These are phyloP conservation scores for Volucella bombylans DNA, from an alignment of 2,888 invertebrate genomes.

Conservation along the genomic window DNA sequence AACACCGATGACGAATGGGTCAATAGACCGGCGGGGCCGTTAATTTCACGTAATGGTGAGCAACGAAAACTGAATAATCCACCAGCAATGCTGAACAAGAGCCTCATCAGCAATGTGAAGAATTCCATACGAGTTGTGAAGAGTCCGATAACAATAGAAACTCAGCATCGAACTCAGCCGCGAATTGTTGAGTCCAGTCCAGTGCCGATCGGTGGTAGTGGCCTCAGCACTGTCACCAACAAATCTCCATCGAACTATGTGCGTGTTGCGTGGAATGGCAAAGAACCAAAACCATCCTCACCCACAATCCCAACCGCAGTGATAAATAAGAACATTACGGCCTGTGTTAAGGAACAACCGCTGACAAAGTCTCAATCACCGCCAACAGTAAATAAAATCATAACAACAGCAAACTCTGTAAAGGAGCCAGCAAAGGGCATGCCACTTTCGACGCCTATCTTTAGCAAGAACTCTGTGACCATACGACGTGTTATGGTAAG, in stretches of 20 bases:
- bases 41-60: conserved; percentile 68
- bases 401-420: conserved; percentile 23
- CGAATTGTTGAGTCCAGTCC: conserved; percentile 28
- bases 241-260: conserved; percentile 37
- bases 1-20: conserved; percentile 76
- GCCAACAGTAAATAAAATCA: conserved; percentile 51
- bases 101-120: conserved; percentile 18
- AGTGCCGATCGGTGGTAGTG: not conserved
- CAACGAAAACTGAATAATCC: conserved; percentile 68
- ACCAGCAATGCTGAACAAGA: conserved; percentile 41
- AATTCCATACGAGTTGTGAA: conserved; percentile 24
- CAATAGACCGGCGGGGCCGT: conserved; percentile 46
- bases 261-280: conserved; percentile 60
- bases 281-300: conserved; percentile 47
- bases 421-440: conserved; percentile 45
- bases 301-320: conserved; percentile 52
- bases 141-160: conserved; percentile 16
- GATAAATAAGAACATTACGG: conserved; percentile 29
- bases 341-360: conserved; percentile 39
- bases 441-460: conserved; percentile 43
- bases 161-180: not conserved
- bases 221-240: not conserved
- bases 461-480: conserved; percentile 64
- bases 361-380: conserved; percentile 7
- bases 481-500: conserved; percentile 56